Base-by-base conservation (phyloP, 2,113 vertebrate genomes). In the Azemiops feae region DNA sequence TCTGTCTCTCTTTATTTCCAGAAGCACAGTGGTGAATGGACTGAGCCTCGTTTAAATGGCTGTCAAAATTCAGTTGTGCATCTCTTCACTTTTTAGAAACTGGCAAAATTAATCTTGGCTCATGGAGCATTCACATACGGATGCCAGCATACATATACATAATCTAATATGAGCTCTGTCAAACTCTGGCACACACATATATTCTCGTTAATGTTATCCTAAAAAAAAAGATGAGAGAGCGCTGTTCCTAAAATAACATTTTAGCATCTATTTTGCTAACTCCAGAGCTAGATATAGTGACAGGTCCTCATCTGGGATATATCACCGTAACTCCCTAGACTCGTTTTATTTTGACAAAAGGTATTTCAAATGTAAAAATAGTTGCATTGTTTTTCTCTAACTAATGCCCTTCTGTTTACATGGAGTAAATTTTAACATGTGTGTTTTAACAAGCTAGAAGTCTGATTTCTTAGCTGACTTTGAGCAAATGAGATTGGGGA, bases 331-430 rank as follows among this genome's bases (percentile, higher is more conserved):
- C 74, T 87, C 88, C n/a, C 64, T 55, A 58, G 89, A 45, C 90
- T 90, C 60, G 89, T 85, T 93, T 91, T 57, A 91, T 91, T 91
- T 93, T 93, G 87, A 93, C 90, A 93, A 88, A 85, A 91, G 45
- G 45, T n/a, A 91, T 89, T 93, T 91, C 60, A 91, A 64, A 93
- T 93, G 43, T 93, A 89, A 91, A 93, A 89, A 91, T 85, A 93
- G 87, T 87, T 85, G 64, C 87, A 89, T 85, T 91, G 87, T 93
- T 90, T 93, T 91, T 60, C 50, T 88, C 85, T 34, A 47, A 43
- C 85, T 58, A 91, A 85, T 52, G 54, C 54, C 89, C n/a, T 57
- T 55, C 90, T 39, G 52, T 89, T 11, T 85, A 23, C 64, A 91
- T 43, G 58, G 54, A 7, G 50, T 57, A 53, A 81, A 55, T 91